Evolutionary conservation across 2,113 vertebrate genomes (phyloP).

Genomic region (Cichladusa arquata): DNA sequence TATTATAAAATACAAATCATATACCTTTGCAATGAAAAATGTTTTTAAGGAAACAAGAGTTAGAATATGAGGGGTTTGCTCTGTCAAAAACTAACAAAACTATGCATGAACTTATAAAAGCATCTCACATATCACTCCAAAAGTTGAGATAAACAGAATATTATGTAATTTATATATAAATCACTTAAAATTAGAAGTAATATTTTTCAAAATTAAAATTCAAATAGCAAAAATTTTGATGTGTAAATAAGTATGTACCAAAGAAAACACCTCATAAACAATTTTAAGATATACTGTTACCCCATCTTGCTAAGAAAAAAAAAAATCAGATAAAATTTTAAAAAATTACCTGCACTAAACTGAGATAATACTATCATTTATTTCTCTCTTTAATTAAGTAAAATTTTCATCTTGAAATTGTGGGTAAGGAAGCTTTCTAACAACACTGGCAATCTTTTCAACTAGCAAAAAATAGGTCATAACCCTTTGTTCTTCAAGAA

Average conservation of each 20-base stretch:
- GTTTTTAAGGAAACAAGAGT: background rate
- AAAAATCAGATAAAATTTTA: background rate
- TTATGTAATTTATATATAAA: background rate
- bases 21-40: background rate
- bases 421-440: background rate
- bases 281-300: background rate
- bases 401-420: background rate
- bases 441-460: background rate
- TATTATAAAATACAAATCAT: background rate
- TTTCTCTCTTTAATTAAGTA: background rate
- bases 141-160: background rate
- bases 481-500: background rate
- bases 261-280: background rate
- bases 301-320: background rate
- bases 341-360: background rate
- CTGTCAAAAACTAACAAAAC: background rate
- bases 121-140: background rate
- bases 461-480: background rate
- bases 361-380: background rate
- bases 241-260: background rate
- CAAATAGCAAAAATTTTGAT: background rate
- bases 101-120: background rate
- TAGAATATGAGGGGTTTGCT: background rate
- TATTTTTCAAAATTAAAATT: background rate
- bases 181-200: background rate